phyloP scores from a whole-genome alignment of 2,797 vertebrate genomes.

The Myripristis murdjan region DNA sequence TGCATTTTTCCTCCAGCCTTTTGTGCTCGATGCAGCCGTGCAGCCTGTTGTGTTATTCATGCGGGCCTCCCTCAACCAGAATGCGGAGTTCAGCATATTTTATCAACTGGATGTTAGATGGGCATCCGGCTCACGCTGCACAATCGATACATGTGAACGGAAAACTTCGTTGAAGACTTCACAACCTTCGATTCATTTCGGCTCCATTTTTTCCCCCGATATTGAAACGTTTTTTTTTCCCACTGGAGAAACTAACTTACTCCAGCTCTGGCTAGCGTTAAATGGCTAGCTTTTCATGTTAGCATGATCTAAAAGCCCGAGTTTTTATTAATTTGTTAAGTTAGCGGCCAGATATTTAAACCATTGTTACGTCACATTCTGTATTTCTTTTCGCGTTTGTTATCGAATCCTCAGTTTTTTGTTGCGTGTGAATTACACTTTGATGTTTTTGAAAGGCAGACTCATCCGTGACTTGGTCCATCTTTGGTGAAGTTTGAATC shows the following conservation, averaged over 20 bases:
- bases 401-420: not conserved
- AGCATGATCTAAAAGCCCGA: not conserved
- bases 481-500: not conserved
- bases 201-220: not conserved
- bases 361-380: not conserved
- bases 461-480: not conserved
- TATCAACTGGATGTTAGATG: conserved; percentile 31
- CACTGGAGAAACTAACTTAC: conserved; percentile 20
- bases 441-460: conserved; percentile 18
- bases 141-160: conserved; percentile 34
- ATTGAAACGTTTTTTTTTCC: not conserved
- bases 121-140: conserved; percentile 24
- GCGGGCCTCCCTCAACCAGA: conserved; percentile 80
- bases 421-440: not conserved
- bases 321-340: too few species aligned
- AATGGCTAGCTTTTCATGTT: conserved; percentile 16
- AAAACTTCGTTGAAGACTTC: not conserved
- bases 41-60: conserved; percentile 89
- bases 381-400: not conserved
- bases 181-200: not conserved
- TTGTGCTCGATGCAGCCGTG: conserved; percentile 82
- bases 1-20: conserved; percentile 76
- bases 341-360: not conserved
- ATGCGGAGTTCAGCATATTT: conserved; percentile 84
- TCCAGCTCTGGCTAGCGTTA: not conserved